These are phyloP conservation scores for Semaprochilodus insignis DNA, from an alignment of 2,797 vertebrate species.

Conservation along the genomic window DNA sequence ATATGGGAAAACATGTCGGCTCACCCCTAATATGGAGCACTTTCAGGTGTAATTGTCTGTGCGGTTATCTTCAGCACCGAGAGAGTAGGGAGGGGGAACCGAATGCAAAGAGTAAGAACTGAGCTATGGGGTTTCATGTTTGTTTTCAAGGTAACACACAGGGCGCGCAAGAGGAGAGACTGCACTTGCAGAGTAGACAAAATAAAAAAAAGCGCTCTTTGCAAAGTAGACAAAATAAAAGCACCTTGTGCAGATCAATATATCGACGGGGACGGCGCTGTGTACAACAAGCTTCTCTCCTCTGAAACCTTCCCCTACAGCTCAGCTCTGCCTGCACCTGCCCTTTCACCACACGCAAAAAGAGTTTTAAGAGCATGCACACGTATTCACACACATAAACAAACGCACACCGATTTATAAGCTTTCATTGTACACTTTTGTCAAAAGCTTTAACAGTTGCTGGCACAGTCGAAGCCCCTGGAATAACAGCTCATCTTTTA, in stretches of 20 bases:
- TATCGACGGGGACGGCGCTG: slow-evolving; percentile 43
- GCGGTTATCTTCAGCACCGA: neutral
- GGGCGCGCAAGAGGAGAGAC: slow-evolving; percentile 22
- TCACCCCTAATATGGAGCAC: neutral
- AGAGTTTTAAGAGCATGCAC: neutral
- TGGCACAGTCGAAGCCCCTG: neutral
- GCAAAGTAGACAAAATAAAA: slow-evolving; percentile 45
- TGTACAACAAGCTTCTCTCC: slow-evolving; percentile 31
- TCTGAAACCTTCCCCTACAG: slow-evolving; percentile 27
- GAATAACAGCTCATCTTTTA: neutral
- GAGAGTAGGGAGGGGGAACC: neutral
- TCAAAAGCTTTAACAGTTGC: neutral
- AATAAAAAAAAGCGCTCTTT: slow-evolving; percentile 24
- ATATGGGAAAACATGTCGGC: neutral
- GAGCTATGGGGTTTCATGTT: slow-evolving; percentile 1
- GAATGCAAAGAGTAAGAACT: neutral
- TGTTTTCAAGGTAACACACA: slow-evolving; percentile 42
- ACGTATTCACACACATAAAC: neutral
- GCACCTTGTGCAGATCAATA: slow-evolving; percentile 48
- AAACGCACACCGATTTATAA: neutral
- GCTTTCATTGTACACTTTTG: too few relatives aligned
- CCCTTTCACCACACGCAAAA: slow-evolving; percentile 20
- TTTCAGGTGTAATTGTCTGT: neutral
- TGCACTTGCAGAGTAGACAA: slow-evolving; percentile 37
- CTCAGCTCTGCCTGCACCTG: slow-evolving; percentile 8